Conservation (phyloP, 2,888 invertebrate genomes). For the Vesta saturnalis region DNA sequence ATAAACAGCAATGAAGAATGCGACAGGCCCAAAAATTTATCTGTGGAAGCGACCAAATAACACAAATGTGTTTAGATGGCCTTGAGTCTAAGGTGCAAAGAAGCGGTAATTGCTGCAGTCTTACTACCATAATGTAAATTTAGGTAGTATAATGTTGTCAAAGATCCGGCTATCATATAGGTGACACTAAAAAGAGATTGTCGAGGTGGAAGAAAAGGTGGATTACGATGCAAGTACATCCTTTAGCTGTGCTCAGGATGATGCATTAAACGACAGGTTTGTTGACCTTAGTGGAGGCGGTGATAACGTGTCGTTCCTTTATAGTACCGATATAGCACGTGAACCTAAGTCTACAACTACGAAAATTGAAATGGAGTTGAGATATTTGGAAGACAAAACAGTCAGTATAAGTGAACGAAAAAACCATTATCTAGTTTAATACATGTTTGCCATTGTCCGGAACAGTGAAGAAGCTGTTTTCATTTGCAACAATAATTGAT, state of each 20-base stretch:
- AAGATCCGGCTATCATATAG: background rate
- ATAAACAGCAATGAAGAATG: background rate
- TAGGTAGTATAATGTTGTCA: background rate
- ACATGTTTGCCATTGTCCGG: background rate
- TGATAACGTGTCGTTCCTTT: background rate
- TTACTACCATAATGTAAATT: background rate
- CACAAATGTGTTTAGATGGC: background rate
- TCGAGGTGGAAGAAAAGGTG: background rate
- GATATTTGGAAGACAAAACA: background rate
- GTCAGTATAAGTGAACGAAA: background rate
- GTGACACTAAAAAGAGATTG: no score
- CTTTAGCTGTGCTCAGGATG: background rate
- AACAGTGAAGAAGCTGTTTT: background rate
- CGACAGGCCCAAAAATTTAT: background rate
- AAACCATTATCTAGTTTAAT: background rate
- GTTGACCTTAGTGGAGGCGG: background rate
- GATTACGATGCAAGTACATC: background rate
- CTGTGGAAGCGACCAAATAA: background rate
- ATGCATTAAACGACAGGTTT: background rate
- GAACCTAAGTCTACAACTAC: background rate
- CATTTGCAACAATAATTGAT: background rate
- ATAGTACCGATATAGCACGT: background rate
- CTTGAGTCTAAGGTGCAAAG: background rate
- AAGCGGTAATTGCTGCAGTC: background rate
- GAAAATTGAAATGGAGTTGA: background rate